Evolutionary conservation across 1,140 invertebrate genomes (phyloP), one percentile per base, ranked within the genome.

Genomic region (Papilio glaucus): DNA sequence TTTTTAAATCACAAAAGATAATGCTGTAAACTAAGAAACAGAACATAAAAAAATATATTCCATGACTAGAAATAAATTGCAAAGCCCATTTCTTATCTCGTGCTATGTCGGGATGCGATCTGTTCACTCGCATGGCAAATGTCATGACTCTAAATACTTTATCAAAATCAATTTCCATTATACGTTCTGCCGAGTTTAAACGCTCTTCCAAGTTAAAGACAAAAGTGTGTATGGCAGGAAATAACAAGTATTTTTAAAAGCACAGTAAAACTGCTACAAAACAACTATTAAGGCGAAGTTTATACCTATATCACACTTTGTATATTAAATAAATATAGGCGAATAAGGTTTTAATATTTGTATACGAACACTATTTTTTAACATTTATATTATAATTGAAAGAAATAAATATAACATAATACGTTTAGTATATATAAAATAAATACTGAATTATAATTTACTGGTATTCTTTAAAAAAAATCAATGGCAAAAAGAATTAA

Each of bases 71-170:
- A 3, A 75, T 2, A 6, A 86, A 77, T 39, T 80, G 72, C 5
- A 74, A 29, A 8, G 76, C 24, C 86, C 86, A 88, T 74, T 81
- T 84, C 18, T 62, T 77, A 76, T 87, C 75, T 73, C 78, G 80
- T 8, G 49, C 24, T 18, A 79, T 75, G 2, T 80, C 68, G 4
- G 86, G 86, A 72, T 88, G 80, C 2, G 77, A 80, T 60, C 74
- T 74, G 33, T 77, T 85, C 41, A 83, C 10, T 26, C 67, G 75
- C 73, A 85, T 74, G 24, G 76, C 72, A 7, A 67, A 38, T 49
- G 75, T 33, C 69, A 81, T 81, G 10, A 76, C 53, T 72, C 77
- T 81, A 72, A 82, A 88, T 1, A 83, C 53, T 41, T 76, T 81
- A 62, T 86, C 80, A 69, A 85, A 88, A 63, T 83, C 73, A 18